phyloP scores from a whole-genome alignment of 1,140 invertebrate species.

The Drosophila ironensis region DNA sequence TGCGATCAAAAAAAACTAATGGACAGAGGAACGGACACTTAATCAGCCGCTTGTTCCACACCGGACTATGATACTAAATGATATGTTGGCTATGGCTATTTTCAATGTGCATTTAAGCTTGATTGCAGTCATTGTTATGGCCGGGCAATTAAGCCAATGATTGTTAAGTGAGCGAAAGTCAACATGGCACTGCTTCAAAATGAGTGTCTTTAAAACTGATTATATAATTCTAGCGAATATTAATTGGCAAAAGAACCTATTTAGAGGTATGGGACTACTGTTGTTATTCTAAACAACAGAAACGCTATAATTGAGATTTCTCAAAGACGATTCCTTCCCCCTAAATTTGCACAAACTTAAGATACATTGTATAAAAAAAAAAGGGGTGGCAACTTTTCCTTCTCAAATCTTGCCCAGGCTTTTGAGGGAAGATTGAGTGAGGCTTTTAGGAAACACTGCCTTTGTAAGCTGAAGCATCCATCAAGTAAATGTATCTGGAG shows the following conservation, averaged over 20 bases:
- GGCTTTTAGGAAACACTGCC: too few species aligned
- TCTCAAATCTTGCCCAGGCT: too few species aligned
- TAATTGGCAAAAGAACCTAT: neutral
- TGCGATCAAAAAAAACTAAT: neutral
- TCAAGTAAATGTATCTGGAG: constrained; percentile 6
- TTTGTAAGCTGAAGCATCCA: too few species aligned
- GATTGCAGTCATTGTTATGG: constrained; percentile 55
- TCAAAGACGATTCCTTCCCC: too few species aligned
- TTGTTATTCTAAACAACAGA: too few species aligned
- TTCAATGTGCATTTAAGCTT: constrained; percentile 45
- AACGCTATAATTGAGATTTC: too few species aligned
- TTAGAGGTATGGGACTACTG: too few species aligned
- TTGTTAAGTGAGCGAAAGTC: constrained; percentile 42
- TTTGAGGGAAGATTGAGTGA: too few species aligned
- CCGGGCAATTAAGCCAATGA: constrained; percentile 32
- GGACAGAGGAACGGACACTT: neutral
- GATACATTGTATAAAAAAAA: too few species aligned
- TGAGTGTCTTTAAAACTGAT: neutral
- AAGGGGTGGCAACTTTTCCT: neutral
- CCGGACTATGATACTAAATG: constrained; percentile 48
- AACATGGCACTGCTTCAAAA: constrained; percentile 2
- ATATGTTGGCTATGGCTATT: constrained; percentile 39
- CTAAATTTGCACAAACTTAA: too few species aligned
- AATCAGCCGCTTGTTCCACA: constrained; percentile 26
- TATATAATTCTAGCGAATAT: neutral